These are phyloP conservation scores for Hipparchia sbordonii DNA, from an alignment of 2,888 invertebrate species.

Conservation along the genomic window DNA sequence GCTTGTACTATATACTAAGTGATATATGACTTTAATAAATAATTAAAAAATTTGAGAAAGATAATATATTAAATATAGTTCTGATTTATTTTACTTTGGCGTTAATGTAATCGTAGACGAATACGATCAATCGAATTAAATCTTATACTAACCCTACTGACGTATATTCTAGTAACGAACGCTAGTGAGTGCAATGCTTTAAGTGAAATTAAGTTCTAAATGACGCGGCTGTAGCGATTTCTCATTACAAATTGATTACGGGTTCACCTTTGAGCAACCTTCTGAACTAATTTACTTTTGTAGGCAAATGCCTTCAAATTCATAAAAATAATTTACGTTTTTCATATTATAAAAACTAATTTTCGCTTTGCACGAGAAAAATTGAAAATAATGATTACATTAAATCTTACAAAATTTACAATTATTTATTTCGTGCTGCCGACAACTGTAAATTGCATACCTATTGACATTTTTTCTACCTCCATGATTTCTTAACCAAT, in stretches of 20 bases:
- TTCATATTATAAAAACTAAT: not conserved
- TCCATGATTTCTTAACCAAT: too few relatives aligned
- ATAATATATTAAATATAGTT: too few relatives aligned
- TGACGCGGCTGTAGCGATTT: constrained; percentile 1
- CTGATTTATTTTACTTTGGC: too few relatives aligned
- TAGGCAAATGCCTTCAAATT: not conserved
- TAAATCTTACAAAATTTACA: too few relatives aligned
- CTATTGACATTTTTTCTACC: too few relatives aligned
- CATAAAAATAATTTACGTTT: not conserved
- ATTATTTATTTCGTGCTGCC: too few relatives aligned
- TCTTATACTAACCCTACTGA: too few relatives aligned
- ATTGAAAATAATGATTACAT: not conserved
- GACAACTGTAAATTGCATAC: not conserved
- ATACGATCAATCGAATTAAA: too few relatives aligned
- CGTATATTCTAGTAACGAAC: not conserved
- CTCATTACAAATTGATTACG: constrained; percentile 19
- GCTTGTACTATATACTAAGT: too few relatives aligned
- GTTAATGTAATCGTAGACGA: too few relatives aligned
- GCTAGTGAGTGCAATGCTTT: not conserved
- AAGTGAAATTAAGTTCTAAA: constrained; percentile 8
- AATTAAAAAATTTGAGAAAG: too few relatives aligned
- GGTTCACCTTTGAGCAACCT: constrained; percentile 7
- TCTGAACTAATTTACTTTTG: constrained; percentile 1
- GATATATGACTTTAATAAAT: too few relatives aligned
- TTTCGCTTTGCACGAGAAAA: not conserved